These are phyloP conservation scores for Capreolus pygargus DNA, from an alignment of 2,113 vertebrate genomes.

Conservation along the genomic window DNA sequence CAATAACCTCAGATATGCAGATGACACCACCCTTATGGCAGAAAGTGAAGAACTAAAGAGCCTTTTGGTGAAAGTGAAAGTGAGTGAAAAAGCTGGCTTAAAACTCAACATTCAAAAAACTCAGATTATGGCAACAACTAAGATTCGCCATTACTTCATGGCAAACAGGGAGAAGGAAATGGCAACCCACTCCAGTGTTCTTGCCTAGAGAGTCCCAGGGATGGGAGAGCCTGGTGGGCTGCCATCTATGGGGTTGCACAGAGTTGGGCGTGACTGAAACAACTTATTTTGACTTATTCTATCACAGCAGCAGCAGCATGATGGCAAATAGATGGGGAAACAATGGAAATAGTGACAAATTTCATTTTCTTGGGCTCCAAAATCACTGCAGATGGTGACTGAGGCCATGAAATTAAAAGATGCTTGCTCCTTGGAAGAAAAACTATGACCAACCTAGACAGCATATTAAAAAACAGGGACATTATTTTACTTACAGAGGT, in stretches of 20 bases:
- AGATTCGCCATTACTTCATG: neutral
- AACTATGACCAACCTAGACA: neutral
- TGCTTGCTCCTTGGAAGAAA: neutral
- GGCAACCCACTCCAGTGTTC: too few species aligned
- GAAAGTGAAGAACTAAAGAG: neutral
- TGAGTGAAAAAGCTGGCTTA: neutral
- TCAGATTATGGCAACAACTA: neutral
- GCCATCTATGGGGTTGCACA: too few species aligned
- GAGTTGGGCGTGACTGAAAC: fast-evolving
- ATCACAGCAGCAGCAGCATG: too few species aligned
- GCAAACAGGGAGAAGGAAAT: neutral
- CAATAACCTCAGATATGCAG: neutral
- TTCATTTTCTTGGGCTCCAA: neutral
- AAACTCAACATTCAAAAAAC: neutral
- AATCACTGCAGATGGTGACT: neutral
- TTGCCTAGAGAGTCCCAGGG: too few species aligned
- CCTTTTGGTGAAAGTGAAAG: neutral
- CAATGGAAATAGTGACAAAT: neutral
- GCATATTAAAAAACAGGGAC: neutral
- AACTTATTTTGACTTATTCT: too few species aligned
- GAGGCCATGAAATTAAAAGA: neutral
- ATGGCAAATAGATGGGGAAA: neutral
- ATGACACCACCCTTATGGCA: neutral
- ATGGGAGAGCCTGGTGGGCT: too few species aligned
- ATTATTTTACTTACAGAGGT: neutral